Percentiles rank a stretch among this genome's conserved stretches.
Evolutionary conservation across 2,888 invertebrate species (phyloP).

Genomic region (Tiphia femorata): DNA sequence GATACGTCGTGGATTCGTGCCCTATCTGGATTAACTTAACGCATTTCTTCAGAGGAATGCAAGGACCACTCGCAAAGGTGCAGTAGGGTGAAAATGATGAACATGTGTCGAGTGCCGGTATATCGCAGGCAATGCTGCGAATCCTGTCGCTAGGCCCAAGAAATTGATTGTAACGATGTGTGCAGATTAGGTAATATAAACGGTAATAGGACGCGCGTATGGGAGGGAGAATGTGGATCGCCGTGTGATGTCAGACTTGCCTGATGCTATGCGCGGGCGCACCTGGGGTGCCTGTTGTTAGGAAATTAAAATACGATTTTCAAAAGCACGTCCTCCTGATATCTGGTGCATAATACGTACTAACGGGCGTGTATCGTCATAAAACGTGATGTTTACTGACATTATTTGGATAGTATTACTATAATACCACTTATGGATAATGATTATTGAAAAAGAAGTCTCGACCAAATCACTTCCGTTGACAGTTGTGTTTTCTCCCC

Average conservation of each 20-base stretch:
- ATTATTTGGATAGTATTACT: slow-evolving; percentile 10
- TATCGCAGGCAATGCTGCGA: slow-evolving; percentile 91
- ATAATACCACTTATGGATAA: slow-evolving; percentile 4
- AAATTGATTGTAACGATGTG: slow-evolving; percentile 29
- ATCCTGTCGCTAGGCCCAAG: slow-evolving; percentile 73
- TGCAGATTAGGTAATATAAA: slow-evolving; percentile 17
- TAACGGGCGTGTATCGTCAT: neutral
- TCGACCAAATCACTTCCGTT: slow-evolving; percentile 42
- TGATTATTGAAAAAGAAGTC: slow-evolving; percentile 17
- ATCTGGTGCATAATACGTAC: too few species aligned
- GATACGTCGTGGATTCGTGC: neutral
- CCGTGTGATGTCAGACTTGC: slow-evolving; percentile 17
- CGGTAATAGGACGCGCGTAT: slow-evolving; percentile 17
- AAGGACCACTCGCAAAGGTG: slow-evolving; percentile 88
- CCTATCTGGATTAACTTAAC: neutral
- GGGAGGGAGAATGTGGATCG: slow-evolving; percentile 13
- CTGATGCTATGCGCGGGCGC: slow-evolving; percentile 22
- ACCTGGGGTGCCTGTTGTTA: slow-evolving; percentile 31
- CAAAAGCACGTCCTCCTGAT: too few species aligned
- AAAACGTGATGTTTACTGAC: neutral
- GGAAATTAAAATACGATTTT: slow-evolving; percentile 7
- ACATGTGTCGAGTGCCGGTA: slow-evolving; percentile 86
- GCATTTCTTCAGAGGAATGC: slow-evolving; percentile 75
- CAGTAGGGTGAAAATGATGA: slow-evolving; percentile 88
- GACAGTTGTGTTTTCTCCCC: slow-evolving; percentile 24